Base-by-base conservation (phyloP, 2,797 vertebrate genomes). In the Monodelphis domestica region DNA sequence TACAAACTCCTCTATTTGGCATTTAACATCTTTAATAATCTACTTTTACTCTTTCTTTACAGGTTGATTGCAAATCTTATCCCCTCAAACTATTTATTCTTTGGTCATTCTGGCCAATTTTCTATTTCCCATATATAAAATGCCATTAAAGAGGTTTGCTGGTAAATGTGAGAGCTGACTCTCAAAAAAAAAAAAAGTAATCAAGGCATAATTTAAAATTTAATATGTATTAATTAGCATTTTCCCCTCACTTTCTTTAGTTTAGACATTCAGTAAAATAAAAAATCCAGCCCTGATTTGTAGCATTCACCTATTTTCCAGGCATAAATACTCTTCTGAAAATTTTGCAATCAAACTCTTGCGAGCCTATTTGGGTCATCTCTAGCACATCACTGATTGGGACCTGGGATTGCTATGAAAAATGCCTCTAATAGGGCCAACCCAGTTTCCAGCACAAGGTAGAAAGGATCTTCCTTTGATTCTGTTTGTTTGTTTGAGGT, bases 401-500 rank as follows among this genome's bases (percentile, higher is more conserved):
- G 38, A 78, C 21, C 17, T 38, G 45, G 54, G 0, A 91, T 95
- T 92, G 55, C 59, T 2, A 6, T 94, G 94, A 91, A 93, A 94
- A 90, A 28, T 21, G 0, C 88, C 90, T 93, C 17, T 59, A 94
- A 10, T 94, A 93, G 57, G 93, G 93, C 87, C 33, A 87, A 94
- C 87, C 89, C 55, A 91, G 88, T 54, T 93, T 91, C 50, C 63
- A 95, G 88, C 59, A 53, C 50, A 29, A 57, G 0, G 33, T 92
- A 92, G 94, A 88, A 89, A 70, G 53, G 53, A 29, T 11, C 15
- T 84, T 15, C 59, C 93, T 94, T 95, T 94, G 93, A 89, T 59
- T 91, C 87, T 88, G 84, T 33, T 84, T 17, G 54, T 92, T 96
- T 92, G 90, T 93, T 87, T n/a, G 84, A 93, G 90, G 92, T 70